phyloP scores from a whole-genome alignment of 1,140 invertebrate species.

The Zaprionus ornatus region DNA sequence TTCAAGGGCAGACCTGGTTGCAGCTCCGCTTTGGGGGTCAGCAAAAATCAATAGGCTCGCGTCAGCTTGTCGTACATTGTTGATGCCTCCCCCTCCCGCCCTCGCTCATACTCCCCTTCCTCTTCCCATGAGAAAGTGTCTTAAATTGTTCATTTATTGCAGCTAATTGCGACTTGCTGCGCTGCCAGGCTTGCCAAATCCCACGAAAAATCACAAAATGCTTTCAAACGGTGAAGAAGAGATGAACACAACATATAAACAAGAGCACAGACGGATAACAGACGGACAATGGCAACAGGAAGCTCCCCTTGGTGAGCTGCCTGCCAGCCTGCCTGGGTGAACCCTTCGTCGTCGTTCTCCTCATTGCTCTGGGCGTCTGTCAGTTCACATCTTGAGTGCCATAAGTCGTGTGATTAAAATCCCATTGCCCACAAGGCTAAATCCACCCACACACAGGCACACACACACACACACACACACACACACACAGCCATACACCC shows the following conservation, averaged over 20 bases:
- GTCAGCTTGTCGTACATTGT: conserved; percentile 36
- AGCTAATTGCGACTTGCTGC: conserved; percentile 80
- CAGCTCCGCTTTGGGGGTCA: conserved; percentile 30
- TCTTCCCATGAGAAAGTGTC: conserved; percentile 11
- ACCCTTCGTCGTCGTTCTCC: conserved; percentile 49
- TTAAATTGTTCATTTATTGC: conserved; percentile 84
- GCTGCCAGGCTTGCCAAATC: conserved; percentile 36
- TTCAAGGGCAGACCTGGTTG: conserved; percentile 64
- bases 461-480: conserved; percentile 5
- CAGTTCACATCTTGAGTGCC: conserved; percentile 83
- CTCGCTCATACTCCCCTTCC: background rate
- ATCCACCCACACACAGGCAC: conserved; percentile 54
- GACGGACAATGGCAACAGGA: conserved; percentile 49
- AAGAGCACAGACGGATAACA: conserved; percentile 9
- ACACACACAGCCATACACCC: background rate
- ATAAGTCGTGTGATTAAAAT: conserved; percentile 84
- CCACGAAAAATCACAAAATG: conserved; percentile 80
- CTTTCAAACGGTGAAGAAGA: conserved; percentile 54
- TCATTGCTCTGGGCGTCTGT: conserved; percentile 61
- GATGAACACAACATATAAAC: conserved; percentile 23
- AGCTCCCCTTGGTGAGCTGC: conserved; percentile 19
- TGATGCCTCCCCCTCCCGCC: background rate
- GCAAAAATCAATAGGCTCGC: conserved; percentile 55
- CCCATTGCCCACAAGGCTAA: conserved; percentile 82
- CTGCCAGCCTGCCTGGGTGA: conserved; percentile 25